Evolutionary conservation across 2,113 vertebrate genomes (phyloP), one percentile per base, ranked within the genome.

Genomic region (Clarias batrachus): DNA sequence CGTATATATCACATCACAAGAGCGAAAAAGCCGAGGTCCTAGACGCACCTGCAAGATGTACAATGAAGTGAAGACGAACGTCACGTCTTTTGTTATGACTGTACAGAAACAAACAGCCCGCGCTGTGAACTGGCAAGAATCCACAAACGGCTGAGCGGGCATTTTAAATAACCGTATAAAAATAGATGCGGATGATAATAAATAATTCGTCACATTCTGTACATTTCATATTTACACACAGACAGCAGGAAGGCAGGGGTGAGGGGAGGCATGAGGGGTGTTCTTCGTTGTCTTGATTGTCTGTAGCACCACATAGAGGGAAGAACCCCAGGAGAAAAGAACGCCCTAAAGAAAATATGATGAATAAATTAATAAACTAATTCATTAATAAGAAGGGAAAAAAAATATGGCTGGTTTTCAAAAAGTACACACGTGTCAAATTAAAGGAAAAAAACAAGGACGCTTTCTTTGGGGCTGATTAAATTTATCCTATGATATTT

Each of bases 151-250:
- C 62, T 56, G 21, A 57, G 57, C 88, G 65, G 88, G 87, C 25
- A 4, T 54, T 90, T 88, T 81, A 85, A 93, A 91, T 91, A 89
- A 93, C 70, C 89, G 85, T 92, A 91, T 76, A 93, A 93, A 93
- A 94, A 93, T 93, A 94, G 89, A 93, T 89, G 88, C 63, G 52
- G 85, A 91, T 84, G 92, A 93, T 56, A 93, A 95, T 95, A 95
- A 95, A 95, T 95, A 93, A 91, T 83, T 90, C 30, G 85, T 85
- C 88, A 82, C 88, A 57, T 27, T 93, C 91, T 95, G 88, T 94
- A 95, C 94, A 95, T 65, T 92, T 94, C 85, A 92, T 14, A 92
- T 94, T 92, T 93, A 94, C 92, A 93, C 82, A 92, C 90, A 82
- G 87, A 94, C 90, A 94, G 63, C 21, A 37, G 68, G 86, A 88